Evolutionary conservation across 1,140 invertebrate species (phyloP), one percentile per base, ranked within the genome.

Genomic region (Eueides isabella): DNA sequence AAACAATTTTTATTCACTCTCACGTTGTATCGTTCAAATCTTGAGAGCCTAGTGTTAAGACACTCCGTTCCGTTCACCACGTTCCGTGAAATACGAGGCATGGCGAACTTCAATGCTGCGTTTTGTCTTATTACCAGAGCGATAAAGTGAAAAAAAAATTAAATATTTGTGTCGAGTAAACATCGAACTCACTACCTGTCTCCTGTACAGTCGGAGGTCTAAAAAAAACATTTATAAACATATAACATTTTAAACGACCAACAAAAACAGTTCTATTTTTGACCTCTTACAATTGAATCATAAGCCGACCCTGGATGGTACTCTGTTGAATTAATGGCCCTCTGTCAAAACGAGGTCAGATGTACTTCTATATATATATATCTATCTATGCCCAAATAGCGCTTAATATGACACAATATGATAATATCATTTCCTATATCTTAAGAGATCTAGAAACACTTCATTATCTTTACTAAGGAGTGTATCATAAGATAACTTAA

Each of bases 271-370:
- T 61, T 61, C 67, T 69, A 69, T 69, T 69, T 69, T 35, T 61
- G 67, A 35, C 48, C 67, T 31, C 44, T 61, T 28, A 16, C 35
- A 69, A 19, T 48, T 69, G 48, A 69, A 69, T 69, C 29, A 61
- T 68, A 68, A 19, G 30, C 11, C 55, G 67, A 55, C 67, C 67
- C 67, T 69, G 67, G 30, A 29, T 67, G n/a, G 66, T 33, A 61
- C 44, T 69, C 30, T 23, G 41, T 11, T 16, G 41, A 69, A 69
- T 61, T 69, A 69, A 69, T 69, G 67, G 48, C 30, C 44, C 67
- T 69, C 12, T 61, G 67, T 61, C 67, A 61, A 28, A 69, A 69
- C 67, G 67, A 69, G 67, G 67, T 61, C 67, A 69, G 9, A 26
- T 55, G 23, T 26, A n/a, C n/a, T n/a, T n/a, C n/a, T n/a, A n/a